phyloP scores from a whole-genome alignment of 2,888 invertebrate genomes.

The Plemyria rubiginata region DNA sequence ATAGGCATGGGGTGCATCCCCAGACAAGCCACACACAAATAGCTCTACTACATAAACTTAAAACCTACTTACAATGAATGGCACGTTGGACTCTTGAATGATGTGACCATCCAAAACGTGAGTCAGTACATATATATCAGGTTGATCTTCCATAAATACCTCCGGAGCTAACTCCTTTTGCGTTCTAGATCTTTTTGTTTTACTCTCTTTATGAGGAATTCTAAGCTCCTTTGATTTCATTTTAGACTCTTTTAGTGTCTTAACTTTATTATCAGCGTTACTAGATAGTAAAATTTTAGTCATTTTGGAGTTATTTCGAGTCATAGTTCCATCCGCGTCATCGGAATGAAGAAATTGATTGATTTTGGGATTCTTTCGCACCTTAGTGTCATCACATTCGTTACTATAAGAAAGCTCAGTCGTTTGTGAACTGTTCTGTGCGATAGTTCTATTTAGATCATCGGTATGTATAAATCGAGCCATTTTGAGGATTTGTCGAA shows the following conservation, averaged over 20 bases:
- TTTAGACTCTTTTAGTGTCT: neutral
- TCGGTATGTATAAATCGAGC: neutral
- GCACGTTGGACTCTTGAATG: constrained; percentile 77
- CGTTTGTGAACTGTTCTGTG: neutral
- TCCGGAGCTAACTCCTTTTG: neutral
- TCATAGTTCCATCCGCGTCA: neutral
- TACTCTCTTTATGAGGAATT: neutral
- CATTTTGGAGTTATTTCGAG: constrained; percentile 5
- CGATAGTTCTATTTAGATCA: neutral
- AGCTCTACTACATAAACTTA: no score
- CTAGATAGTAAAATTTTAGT: constrained; percentile 1
- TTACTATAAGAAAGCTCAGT: neutral
- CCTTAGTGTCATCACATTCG: neutral
- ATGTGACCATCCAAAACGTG: constrained; percentile 78
- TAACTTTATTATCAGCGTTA: neutral
- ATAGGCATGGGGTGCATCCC: no score
- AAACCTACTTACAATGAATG: constrained; percentile 71
- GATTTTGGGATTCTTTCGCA: neutral
- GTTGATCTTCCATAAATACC: constrained; percentile 18
- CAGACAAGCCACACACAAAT: no score
- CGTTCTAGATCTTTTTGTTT: neutral
- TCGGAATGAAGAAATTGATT: neutral
- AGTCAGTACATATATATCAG: constrained; percentile 60
- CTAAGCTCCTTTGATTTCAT: neutral
- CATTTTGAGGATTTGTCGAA: neutral